Conservation (phyloP, 2,888 invertebrate genomes). For the Acronicta aceris region DNA sequence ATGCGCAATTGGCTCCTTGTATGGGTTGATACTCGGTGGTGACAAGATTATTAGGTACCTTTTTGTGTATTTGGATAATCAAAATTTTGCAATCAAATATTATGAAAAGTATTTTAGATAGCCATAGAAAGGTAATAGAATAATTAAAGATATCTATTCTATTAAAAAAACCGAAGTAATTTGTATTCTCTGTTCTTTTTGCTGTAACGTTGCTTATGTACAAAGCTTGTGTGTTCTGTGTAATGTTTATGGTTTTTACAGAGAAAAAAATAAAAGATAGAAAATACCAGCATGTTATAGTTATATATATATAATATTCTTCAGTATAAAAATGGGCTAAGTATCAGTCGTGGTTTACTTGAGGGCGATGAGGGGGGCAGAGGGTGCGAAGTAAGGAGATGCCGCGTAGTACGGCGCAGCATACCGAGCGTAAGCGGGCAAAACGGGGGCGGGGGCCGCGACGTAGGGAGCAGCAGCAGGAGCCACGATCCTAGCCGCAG, state of each 20-base stretch:
- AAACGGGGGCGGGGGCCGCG: constrained; percentile 66
- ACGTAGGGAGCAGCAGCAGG: constrained; percentile 65
- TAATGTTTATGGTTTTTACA: no score
- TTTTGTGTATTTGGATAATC: background rate
- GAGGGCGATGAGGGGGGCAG: constrained; percentile 76
- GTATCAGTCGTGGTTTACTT: constrained; percentile 73
- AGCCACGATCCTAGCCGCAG: constrained; percentile 55
- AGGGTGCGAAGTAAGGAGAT: constrained; percentile 70
- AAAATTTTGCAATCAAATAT: no score
- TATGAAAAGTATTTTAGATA: no score
- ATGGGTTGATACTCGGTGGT: constrained; percentile 18
- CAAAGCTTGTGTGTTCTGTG: background rate
- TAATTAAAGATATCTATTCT: no score
- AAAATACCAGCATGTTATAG: constrained; percentile 16
- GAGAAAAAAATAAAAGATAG: constrained; percentile 3
- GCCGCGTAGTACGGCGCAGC: constrained; percentile 64
- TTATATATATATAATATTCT: constrained; percentile 42
- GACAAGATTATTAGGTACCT: constrained; percentile 12
- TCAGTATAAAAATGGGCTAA: constrained; percentile 63
- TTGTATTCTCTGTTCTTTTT: no score
- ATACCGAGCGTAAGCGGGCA: constrained; percentile 64
- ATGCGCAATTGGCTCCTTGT: constrained; percentile 47
- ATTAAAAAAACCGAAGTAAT: no score
- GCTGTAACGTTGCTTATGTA: background rate
- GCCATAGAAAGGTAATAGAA: no score